phyloP scores from a whole-genome alignment of 2,888 invertebrate species.

The Sminthurides aquaticus region DNA sequence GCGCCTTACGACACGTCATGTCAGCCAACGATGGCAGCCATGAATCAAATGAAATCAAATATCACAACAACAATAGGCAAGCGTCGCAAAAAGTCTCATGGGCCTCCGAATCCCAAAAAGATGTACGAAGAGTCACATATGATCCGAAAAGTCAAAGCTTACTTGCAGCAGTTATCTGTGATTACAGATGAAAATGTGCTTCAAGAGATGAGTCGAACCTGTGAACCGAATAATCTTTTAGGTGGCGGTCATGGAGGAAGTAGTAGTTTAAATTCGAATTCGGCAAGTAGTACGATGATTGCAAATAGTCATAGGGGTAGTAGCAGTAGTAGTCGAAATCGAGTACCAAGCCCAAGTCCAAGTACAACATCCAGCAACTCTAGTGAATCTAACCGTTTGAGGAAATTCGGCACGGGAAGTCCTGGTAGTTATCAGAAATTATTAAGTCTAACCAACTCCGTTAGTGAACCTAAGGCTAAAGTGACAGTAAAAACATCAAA shows the following conservation, averaged over 20 bases:
- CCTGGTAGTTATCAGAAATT: constrained; percentile 96
- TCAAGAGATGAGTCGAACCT: constrained; percentile 79
- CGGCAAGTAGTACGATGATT: constrained; percentile 2
- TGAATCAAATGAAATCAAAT: constrained; percentile 62
- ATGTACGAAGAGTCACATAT: constrained; percentile 81
- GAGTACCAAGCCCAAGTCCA: constrained; percentile 26
- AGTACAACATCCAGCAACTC: constrained; percentile 34
- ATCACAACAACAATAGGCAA: constrained; percentile 67
- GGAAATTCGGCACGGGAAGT: constrained; percentile 68
- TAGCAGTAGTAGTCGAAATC: constrained; percentile 22
- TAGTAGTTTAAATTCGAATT: constrained; percentile 1
- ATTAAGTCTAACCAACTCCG: constrained; percentile 58
- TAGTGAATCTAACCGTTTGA: constrained; percentile 24
- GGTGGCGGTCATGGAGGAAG: constrained; percentile 2
- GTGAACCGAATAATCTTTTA: constrained; percentile 54
- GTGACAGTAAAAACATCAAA: constrained; percentile 19
- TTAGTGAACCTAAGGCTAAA: constrained; percentile 70
- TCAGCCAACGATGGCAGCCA: constrained; percentile 65
- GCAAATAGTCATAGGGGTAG: constrained; percentile 12
- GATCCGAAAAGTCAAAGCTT: constrained; percentile 54
- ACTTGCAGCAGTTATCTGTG: constrained; percentile 83
- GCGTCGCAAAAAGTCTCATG: constrained; percentile 63
- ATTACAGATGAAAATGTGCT: constrained; percentile 85
- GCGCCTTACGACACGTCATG: constrained; percentile 68
- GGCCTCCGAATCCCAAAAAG: constrained; percentile 79